Base-by-base conservation (phyloP, 2,888 invertebrate species). In the Drosophila anomelani region DNA sequence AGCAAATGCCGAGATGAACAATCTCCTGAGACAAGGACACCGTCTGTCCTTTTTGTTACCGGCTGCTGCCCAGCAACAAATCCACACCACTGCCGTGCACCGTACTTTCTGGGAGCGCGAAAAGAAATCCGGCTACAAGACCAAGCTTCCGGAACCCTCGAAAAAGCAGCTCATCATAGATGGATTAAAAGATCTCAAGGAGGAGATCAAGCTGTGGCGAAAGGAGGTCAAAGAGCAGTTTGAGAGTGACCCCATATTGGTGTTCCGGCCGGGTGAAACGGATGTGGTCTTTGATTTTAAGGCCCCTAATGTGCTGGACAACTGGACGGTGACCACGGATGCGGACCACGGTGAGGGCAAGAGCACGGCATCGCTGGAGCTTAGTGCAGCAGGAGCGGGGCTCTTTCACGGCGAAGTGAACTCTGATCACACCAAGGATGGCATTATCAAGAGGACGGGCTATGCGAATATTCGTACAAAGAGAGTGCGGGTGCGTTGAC, bases 271-370 rank as follows among this genome's bases (percentile, higher is more conserved):
- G 94, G 95, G 95, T 47, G 96, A 97, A 93, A 95, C 95, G 7
- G 96, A 97, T 85, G 92, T 96, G 38, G 88, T 95, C 2, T 97
- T 96, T 95, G 94, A 94, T 84, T 97, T 98, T 91, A 93, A 94
- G 78, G 93, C 94, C 43, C 93, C 94, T 0, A 92, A 94, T 26
- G 94, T 94, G 1, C 84, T 97, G 5, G 93, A 96, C 2, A 93
- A 95, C 46, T 98, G 97, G 95, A 92, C 95, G 17, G 94, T 95
- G 0, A 96, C 96, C 0, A 93, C 94, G 60, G 98, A 98, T 91
- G 95, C 94, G 70, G 97, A 98, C 92, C 95, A 97, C 87, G 94
- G 95, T 66, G 95, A 97, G 90, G 98, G 98, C 0, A 95, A 93
- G 88, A 98, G 97, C 91, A 92, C 84, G 38, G 95, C 95, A 66